Conservation (phyloP, 2,888 invertebrate species). For the Aproaerema taeniolella region DNA sequence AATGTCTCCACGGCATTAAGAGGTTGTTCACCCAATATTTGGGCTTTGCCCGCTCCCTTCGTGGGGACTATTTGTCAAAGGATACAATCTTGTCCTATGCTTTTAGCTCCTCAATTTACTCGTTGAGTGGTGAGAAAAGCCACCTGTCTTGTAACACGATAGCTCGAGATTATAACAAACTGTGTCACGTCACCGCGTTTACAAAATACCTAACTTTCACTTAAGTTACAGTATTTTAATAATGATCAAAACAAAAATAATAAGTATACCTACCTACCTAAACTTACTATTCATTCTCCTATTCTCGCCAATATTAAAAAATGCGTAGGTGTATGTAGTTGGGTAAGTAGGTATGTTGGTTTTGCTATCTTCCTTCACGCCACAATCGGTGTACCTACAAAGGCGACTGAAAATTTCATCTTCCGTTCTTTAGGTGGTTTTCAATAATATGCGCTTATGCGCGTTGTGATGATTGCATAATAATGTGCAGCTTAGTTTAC, state of each 20-base stretch:
- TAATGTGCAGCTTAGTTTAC: slow-evolving; percentile 44
- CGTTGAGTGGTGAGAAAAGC: slow-evolving; percentile 31
- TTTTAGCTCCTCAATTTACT: slow-evolving; percentile 40
- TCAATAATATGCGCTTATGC: slow-evolving; percentile 44
- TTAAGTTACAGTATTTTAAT: no score
- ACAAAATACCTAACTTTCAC: no score
- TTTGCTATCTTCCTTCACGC: no score
- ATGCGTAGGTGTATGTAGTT: no score
- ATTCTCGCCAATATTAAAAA: no score
- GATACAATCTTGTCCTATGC: slow-evolving; percentile 44
- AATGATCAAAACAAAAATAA: no score
- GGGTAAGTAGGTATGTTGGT: no score
- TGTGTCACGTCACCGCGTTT: no score
- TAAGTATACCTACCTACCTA: no score
- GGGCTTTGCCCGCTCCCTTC: slow-evolving; percentile 62
- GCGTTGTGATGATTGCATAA: slow-evolving; percentile 55
- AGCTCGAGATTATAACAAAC: slow-evolving; percentile 20
- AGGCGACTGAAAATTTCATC: no score
- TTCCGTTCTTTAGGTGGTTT: slow-evolving; percentile 27
- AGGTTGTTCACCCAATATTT: slow-evolving; percentile 75
- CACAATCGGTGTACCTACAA: no score
- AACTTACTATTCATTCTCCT: no score
- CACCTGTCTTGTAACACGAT: slow-evolving; percentile 40
- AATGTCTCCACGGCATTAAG: slow-evolving; percentile 72
- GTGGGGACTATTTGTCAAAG: slow-evolving; percentile 61